A percentile compares a stretch with the other conserved stretches of the same genome.
Evolutionary conservation across 2,888 invertebrate species (phyloP).

Genomic region (Hemaris fuciformis): DNA sequence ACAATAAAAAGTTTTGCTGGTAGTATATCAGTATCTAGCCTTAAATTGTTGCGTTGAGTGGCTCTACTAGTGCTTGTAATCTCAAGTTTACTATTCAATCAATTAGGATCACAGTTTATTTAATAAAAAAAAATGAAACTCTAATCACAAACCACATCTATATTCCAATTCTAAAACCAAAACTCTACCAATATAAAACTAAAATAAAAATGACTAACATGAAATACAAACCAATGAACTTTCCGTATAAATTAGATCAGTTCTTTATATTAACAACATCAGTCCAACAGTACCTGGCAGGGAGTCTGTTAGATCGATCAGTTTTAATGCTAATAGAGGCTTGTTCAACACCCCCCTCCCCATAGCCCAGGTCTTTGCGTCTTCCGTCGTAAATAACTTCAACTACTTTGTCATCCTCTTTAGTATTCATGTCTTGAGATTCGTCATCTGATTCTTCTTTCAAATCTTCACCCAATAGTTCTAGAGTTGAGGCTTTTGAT

Average conservation of each 20-base stretch:
- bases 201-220: not conserved
- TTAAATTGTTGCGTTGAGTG: no score
- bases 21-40: no score
- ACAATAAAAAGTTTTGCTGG: no score
- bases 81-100: no score
- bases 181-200: not conserved
- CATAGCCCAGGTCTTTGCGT: conserved; percentile 35
- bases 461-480: conserved; percentile 56
- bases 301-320: conserved; percentile 52
- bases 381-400: conserved; percentile 25
- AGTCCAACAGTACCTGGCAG: conserved; percentile 71
- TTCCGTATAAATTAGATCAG: conserved; percentile 1
- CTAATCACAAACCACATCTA: not conserved
- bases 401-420: conserved; percentile 29
- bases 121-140: not conserved
- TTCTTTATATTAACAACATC: conserved; percentile 45
- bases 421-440: conserved; percentile 37
- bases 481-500: conserved; percentile 51
- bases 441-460: conserved; percentile 56
- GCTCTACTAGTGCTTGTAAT: no score
- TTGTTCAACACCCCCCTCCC: conserved; percentile 38
- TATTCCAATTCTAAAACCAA: not conserved
- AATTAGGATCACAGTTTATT: no score
- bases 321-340: conserved; percentile 37
- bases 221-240: not conserved